A percentile compares a stretch with the other conserved stretches of the same genome.
Conservation (phyloP, 2,113 vertebrate genomes). For the Bolborhynchus lineola region DNA sequence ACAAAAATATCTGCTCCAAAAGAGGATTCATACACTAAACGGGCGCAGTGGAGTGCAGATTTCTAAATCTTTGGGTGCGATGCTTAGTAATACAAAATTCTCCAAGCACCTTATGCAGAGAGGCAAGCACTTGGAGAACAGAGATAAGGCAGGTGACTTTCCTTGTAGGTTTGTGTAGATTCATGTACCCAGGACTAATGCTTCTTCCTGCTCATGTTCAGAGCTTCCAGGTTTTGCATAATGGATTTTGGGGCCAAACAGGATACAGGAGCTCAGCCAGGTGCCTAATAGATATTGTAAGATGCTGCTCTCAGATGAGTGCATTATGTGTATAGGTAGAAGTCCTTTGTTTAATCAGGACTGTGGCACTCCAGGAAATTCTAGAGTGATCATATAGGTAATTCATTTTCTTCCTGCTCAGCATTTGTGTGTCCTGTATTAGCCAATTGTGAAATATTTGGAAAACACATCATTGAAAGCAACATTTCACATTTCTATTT, state of each 20-base stretch:
- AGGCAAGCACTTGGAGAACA: not conserved
- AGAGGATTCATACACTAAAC: not conserved
- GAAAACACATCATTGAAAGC: constrained; percentile 49
- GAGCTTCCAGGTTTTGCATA: not conserved
- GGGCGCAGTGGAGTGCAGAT: not conserved
- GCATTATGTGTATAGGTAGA: not conserved
- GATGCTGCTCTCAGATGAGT: not conserved
- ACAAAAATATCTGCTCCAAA: not conserved
- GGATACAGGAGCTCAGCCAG: constrained; percentile 1
- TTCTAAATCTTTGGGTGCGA: not conserved
- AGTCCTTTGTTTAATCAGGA: constrained; percentile 40
- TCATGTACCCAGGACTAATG: not conserved
- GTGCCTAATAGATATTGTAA: constrained; percentile 3
- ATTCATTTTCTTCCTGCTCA: constrained; percentile 30
- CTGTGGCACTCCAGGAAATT: constrained; percentile 41
- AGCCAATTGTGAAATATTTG: constrained; percentile 50
- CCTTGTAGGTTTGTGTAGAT: not conserved
- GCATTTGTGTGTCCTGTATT: not conserved
- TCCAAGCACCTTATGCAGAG: not conserved
- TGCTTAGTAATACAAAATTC: not conserved
- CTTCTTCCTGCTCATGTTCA: not conserved
- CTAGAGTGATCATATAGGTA: not conserved
- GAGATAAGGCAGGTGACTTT: not conserved
- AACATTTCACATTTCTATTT: constrained; percentile 49
- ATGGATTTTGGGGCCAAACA: not conserved